These are phyloP conservation scores for Lordiphosa clarofinis DNA, from an alignment of 1,140 invertebrate species.

Conservation along the genomic window DNA sequence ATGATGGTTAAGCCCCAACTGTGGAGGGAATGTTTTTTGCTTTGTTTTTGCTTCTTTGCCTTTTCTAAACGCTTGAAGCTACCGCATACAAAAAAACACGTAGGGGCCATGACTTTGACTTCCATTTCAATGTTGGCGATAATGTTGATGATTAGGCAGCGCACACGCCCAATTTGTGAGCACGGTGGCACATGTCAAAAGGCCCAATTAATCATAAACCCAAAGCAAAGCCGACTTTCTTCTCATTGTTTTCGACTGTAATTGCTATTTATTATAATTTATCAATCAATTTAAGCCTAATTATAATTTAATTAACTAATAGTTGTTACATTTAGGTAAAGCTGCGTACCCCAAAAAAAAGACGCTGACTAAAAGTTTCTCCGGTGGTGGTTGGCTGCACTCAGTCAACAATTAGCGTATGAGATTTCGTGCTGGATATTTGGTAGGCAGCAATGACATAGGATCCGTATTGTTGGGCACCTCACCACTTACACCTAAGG, in stretches of 20 bases:
- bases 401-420: conserved; percentile 43
- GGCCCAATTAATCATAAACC: conserved; percentile 66
- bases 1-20: conserved; percentile 11
- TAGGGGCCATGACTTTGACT: conserved; percentile 59
- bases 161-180: conserved; percentile 53
- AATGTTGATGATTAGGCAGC: conserved; percentile 67
- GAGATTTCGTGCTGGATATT: conserved; percentile 56
- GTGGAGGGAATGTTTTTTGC: too few relatives aligned
- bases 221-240: too few relatives aligned
- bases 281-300: conserved; percentile 41
- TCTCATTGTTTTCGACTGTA: conserved; percentile 9
- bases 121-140: conserved; percentile 68
- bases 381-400: conserved; percentile 51
- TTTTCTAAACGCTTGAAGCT: conserved; percentile 29
- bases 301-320: conserved; percentile 66
- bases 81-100: conserved; percentile 33
- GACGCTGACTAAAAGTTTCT: conserved; percentile 65
- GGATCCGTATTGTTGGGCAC: conserved; percentile 61
- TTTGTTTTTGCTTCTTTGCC: too few relatives aligned
- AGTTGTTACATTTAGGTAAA: conserved; percentile 58
- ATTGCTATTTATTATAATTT: conserved; percentile 39
- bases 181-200: conserved; percentile 60
- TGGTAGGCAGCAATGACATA: conserved; percentile 60
- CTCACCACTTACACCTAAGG: conserved; percentile 21
- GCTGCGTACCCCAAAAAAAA: conserved; percentile 54